These are phyloP conservation scores for Onychomys leucogaster DNA, from an alignment of 2,797 vertebrate genomes.

Conservation along the genomic window DNA sequence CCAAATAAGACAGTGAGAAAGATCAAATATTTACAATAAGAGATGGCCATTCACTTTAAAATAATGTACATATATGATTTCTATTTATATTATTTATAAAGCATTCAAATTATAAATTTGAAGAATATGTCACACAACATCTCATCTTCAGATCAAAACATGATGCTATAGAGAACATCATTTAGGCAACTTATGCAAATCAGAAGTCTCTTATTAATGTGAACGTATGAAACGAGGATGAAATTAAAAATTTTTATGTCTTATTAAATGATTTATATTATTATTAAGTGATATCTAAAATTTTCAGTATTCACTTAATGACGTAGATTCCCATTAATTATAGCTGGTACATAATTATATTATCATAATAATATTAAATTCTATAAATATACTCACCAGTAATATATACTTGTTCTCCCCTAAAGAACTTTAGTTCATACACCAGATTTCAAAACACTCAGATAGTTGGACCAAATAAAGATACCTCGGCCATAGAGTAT, in stretches of 20 bases:
- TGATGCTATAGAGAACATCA: not conserved
- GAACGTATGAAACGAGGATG: not conserved
- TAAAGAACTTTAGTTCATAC: not conserved
- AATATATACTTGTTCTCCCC: not conserved
- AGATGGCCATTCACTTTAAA: not conserved
- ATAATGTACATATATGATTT: not conserved
- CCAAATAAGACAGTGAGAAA: not conserved
- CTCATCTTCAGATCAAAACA: not conserved
- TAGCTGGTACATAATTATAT: not conserved
- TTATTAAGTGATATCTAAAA: not conserved
- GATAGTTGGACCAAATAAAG: not conserved
- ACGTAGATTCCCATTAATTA: not conserved
- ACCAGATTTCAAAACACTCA: not conserved
- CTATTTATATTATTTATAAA: not conserved
- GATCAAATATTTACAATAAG: not conserved
- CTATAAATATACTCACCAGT: not conserved
- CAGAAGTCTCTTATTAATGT: not conserved
- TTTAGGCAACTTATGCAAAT: not conserved
- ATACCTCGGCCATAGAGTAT: not conserved
- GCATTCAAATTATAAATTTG: not conserved
- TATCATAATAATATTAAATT: not conserved
- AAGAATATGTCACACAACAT: not conserved
- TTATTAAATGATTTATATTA: not conserved
- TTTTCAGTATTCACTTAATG: not conserved
- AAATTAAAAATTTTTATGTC: slow-evolving; percentile 1